Evolutionary conservation across 2,888 invertebrate genomes (phyloP), one percentile per base, ranked within the genome.

Genomic region (Chrysina gloriosa): DNA sequence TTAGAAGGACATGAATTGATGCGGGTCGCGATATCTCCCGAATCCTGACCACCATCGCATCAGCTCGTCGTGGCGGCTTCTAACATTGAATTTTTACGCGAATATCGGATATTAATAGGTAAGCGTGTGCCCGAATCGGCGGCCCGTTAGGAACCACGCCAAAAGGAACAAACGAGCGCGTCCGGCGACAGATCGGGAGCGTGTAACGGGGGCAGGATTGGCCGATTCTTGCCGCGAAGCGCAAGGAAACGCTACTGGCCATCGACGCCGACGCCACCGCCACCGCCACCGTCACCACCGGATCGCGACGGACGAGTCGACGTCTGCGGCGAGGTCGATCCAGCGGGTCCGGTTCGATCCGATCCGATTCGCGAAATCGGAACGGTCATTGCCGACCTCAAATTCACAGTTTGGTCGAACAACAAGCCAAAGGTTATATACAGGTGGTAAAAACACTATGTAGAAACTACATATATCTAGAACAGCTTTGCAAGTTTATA

Each of bases 51-150:
- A 47, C 47, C 47, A 47, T 47, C 3, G 19, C n/a, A 19, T 4
- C 23, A n/a, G 47, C 19, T 19, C n/a, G 21, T 54, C 27, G 54
- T n/a, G 54, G 31, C 34, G 29, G 23, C n/a, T 21, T 54, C 19
- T 54, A 54, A 54, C 54, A 54, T 54, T 54, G 54, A 54, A 54
- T 54, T 54, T 50, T 54, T 54, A 34, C 54, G 34, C 54, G 54
- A 54, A 54, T 47, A 34, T 47, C 21, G 27, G 31, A 16, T 54
- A 54, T 31, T 31, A 54, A 54, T 54, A 54, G 54, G 16, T 31
- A 9, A 16, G 31, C 34, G 19, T 11, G 31, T 27, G 11, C 5
- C 27, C n/a, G 21, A 27, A 50, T 50, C 47, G 19, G 19, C 19
- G 7, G 47, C 14, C n/a, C 7, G 50, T 23, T 31, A 14, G 54